Percentiles rank a stretch among this genome's conserved stretches.
These are phyloP conservation scores for Tylochromis polylepis DNA, from an alignment of 2,113 vertebrate species.

Conservation along the genomic window DNA sequence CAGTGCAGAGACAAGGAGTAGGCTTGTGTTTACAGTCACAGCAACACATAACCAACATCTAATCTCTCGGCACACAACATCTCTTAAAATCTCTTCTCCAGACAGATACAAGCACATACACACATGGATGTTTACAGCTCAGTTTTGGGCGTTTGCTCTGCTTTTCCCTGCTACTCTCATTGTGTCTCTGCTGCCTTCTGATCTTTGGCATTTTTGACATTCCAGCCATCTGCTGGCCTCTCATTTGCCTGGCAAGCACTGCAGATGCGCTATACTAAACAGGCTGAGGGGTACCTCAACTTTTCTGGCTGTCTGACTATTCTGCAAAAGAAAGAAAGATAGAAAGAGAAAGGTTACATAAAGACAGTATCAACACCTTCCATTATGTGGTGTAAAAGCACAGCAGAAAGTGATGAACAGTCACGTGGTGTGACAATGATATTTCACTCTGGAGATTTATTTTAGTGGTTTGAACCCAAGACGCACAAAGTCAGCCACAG, in stretches of 20 bases:
- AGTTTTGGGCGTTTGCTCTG: conserved; percentile 21
- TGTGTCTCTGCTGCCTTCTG: conserved; percentile 51
- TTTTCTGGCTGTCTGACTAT: background rate
- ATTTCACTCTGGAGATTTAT: background rate
- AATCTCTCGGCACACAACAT: background rate
- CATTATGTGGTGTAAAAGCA: background rate
- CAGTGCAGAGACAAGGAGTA: background rate
- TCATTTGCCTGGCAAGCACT: conserved; percentile 52
- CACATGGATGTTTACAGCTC: conserved; percentile 44
- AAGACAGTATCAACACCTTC: background rate
- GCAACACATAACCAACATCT: background rate
- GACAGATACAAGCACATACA: background rate
- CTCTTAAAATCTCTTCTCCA: conserved; percentile 1
- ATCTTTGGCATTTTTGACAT: conserved; percentile 63
- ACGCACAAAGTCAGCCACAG: background rate
- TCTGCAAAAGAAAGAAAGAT: background rate
- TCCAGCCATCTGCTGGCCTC: conserved; percentile 63
- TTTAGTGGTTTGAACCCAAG: background rate
- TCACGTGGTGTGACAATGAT: background rate
- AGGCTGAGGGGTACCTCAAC: background rate
- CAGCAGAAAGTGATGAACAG: conserved; percentile 6
- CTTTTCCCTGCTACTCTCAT: conserved; percentile 47
- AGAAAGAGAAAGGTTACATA: background rate
- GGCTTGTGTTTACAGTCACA: background rate
- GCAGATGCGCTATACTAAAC: conserved; percentile 26